phyloP scores from a whole-genome alignment of 2,797 vertebrate species.

The Lepilemur septentrionalis region DNA sequence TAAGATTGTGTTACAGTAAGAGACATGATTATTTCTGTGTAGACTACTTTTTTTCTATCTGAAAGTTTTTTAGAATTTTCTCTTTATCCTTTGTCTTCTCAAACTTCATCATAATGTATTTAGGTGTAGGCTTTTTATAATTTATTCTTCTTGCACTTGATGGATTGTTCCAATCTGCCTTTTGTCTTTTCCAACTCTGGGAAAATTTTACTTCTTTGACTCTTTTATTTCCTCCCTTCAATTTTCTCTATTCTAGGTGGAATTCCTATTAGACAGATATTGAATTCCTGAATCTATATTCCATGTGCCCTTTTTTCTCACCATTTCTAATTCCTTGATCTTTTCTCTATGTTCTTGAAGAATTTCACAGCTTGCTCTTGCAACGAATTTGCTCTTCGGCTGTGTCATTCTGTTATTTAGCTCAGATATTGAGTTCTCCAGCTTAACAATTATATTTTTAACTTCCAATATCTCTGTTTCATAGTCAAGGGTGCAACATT shows the following conservation, averaged over 20 bases:
- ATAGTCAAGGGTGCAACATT: neutral
- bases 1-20: neutral
- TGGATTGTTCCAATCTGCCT: neutral
- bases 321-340: neutral
- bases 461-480: neutral
- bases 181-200: neutral
- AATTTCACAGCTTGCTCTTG: neutral
- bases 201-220: neutral
- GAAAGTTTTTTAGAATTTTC: slow-evolving; percentile 23
- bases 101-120: slow-evolving; percentile 9
- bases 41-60: neutral
- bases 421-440: neutral
- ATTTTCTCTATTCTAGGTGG: neutral
- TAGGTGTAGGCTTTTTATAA: neutral
- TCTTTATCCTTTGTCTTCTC: neutral
- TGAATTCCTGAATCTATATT: neutral
- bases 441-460: neutral
- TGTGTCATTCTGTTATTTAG: neutral
- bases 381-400: neutral
- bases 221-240: neutral
- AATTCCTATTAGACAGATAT: neutral
- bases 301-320: neutral
- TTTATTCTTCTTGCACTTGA: neutral
- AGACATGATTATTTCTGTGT: slow-evolving; percentile 23
- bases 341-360: slow-evolving; percentile 7